Evolutionary conservation across 1,140 invertebrate species (phyloP).

Genomic region (Dolichoris vasculosae): DNA sequence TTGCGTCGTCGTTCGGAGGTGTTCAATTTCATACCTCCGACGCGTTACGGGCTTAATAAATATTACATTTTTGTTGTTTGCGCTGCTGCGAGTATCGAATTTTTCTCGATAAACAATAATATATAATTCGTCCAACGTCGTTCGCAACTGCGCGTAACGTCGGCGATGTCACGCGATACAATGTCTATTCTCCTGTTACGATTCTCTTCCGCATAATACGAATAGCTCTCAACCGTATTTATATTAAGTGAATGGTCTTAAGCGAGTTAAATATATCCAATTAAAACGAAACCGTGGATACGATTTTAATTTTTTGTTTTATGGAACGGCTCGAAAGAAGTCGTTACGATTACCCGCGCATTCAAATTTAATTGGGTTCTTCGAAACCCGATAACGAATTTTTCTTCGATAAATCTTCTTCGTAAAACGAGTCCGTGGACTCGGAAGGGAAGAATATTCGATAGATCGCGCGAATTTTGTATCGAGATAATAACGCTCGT

Average conservation of each 20-base stretch:
- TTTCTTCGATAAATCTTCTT: too few relatives aligned
- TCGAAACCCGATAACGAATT: too few relatives aligned
- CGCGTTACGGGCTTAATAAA: neutral
- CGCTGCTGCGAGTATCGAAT: conserved; percentile 20
- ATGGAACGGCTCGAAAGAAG: too few relatives aligned
- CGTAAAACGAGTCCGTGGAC: too few relatives aligned
- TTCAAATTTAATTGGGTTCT: too few relatives aligned
- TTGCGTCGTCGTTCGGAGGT: neutral
- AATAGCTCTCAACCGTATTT: neutral
- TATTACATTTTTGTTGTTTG: conserved; percentile 2
- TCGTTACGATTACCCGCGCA: too few relatives aligned
- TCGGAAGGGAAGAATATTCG: too few relatives aligned
- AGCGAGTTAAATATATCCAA: too few relatives aligned
- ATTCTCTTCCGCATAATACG: neutral
- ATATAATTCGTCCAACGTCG: neutral
- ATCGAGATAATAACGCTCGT: too few relatives aligned
- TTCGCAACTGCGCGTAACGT: conserved; percentile 36
- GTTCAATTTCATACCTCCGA: conserved; percentile 21
- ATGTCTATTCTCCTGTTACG: conserved; percentile 18
- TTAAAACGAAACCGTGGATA: too few relatives aligned
- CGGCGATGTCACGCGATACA: conserved; percentile 11
- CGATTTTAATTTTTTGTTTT: too few relatives aligned
- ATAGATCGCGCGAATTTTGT: too few relatives aligned
- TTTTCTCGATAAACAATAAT: neutral
- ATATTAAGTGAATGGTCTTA: neutral